Evolutionary conservation across 2,113 vertebrate species (phyloP), one percentile per base, ranked within the genome.

Genomic region (Sylvietta virens): DNA sequence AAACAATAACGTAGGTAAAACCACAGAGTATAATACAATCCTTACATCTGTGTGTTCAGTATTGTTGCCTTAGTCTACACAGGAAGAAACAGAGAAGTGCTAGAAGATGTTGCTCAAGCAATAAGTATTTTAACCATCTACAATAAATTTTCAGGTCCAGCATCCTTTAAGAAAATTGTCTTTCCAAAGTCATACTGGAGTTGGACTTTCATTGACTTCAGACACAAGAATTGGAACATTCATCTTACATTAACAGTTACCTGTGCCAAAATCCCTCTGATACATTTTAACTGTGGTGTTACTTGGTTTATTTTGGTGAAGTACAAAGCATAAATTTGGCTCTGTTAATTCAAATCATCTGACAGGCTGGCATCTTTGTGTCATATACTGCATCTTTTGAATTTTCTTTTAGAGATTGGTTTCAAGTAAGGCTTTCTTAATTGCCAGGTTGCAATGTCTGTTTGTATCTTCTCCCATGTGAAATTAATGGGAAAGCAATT

Each of bases 401-500:
- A 65, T 73, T 86, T 78, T 80, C 57, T 56, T 69, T n/a, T 42
- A 67, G 39, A 86, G 26, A 18, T n/a, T 40, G 37, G 19, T 58
- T 92, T 93, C 76, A 61, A 15, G 28, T 28, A 47, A 76, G 39
- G 33, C 82, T 92, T 94, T 69, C 58, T 76, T 85, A 82, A 77
- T 90, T 90, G 39, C 47, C 82, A 77, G 45, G 60, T 81, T 5
- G 0, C 44, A 21, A 4, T 26, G 72, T 48, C 70, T 90, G 61
- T 87, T 66, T 78, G 3, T 62, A 16, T 87, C 60, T 79, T 78
- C 82, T 79, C 73, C 54, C 73, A 42, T 94, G 70, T 35, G 81
- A 89, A 94, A 92, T 91, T 94, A 90, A 89, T 82, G 67, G 76
- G 71, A 86, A 86, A 70, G 58, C 67, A 70, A 70, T 91, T 94